Base-by-base conservation (phyloP, 2,888 invertebrate genomes). In the Sturmia bella region DNA sequence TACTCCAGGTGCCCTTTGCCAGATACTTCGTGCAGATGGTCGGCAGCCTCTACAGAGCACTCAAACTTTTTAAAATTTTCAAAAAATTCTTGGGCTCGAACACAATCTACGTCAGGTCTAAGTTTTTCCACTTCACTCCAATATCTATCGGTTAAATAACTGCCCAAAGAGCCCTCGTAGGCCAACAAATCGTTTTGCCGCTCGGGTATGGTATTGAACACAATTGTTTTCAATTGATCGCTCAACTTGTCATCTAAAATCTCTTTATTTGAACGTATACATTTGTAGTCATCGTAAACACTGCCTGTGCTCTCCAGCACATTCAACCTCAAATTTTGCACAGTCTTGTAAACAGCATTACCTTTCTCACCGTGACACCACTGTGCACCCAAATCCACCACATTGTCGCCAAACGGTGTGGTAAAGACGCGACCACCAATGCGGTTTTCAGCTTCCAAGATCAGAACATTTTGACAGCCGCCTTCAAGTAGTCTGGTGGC, bases 361-460 rank as follows among this genome's bases (percentile, higher is more conserved):
- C 91, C 92, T 87, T 93, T 91, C 87, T 95, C 94, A 0, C 96
- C 90, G 56, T 90, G 90, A 61, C 90, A 94, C 96, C 96, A 96
- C 85, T 96, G 95, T 56, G 95, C 96, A 0, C 96, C 96, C 63
- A 95, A 87, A 87, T 96, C 96, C 5, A 96, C 91, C 5, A 92
- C 89, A 82, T 92, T 92, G 0, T 92, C 92, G 1, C 92, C 93
- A 84, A 92, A 93, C 0, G 91, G 90, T 2, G 92, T 90, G 0
- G 93, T 92, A 63, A 91, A 85, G 19, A 95, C 91, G 74, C 95
- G 91, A 0, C 95, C 95, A 0, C 95, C 95, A 66, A 94, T 92
- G 41, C 94, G 92, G 83, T 92, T 90, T 84, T 93, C 93, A 0
- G 93, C 94, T 87, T 95, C 95, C 52, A 95, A 86, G 0, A 94